phyloP scores from a whole-genome alignment of 2,113 vertebrate species.

The Varanus komodoensis region DNA sequence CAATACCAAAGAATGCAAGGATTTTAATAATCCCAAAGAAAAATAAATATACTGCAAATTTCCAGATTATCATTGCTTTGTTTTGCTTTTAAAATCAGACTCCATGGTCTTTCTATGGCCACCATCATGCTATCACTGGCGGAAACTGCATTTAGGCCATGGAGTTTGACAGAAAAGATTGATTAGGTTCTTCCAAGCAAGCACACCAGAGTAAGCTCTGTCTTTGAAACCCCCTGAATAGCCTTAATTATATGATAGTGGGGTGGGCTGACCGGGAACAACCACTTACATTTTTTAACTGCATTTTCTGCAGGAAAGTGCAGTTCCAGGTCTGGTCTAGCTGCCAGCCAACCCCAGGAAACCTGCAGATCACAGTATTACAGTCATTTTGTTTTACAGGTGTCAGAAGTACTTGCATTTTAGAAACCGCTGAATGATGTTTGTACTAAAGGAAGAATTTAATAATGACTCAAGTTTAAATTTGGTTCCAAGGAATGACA shows the following conservation, averaged over 20 bases:
- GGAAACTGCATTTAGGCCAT: fast-evolving
- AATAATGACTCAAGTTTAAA: constrained; percentile 27
- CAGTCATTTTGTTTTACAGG: constrained; percentile 3
- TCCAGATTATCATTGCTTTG: neutral
- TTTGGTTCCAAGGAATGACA: neutral
- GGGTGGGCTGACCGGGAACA: neutral
- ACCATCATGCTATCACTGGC: neutral
- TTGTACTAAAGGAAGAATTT: constrained; percentile 36
- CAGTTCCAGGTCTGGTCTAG: constrained; percentile 7
- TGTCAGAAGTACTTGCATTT: constrained; percentile 43
- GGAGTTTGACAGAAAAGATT: fast-evolving
- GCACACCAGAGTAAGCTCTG: neutral
- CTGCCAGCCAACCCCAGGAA: constrained; percentile 37
- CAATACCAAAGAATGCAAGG: neutral
- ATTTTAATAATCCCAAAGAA: neutral
- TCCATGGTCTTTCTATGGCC: neutral
- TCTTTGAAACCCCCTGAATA: neutral
- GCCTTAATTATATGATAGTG: neutral
- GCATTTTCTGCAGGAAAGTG: constrained; percentile 20
- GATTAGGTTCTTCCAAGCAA: neutral
- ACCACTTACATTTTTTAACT: neutral
- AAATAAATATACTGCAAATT: neutral
- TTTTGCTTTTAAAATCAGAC: neutral
- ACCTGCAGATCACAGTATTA: neutral
- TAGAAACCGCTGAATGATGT: constrained; percentile 20